A percentile compares a stretch with the other conserved stretches of the same genome.
Conservation (phyloP, 1,140 invertebrate species). For the Drosophila aff. region DNA sequence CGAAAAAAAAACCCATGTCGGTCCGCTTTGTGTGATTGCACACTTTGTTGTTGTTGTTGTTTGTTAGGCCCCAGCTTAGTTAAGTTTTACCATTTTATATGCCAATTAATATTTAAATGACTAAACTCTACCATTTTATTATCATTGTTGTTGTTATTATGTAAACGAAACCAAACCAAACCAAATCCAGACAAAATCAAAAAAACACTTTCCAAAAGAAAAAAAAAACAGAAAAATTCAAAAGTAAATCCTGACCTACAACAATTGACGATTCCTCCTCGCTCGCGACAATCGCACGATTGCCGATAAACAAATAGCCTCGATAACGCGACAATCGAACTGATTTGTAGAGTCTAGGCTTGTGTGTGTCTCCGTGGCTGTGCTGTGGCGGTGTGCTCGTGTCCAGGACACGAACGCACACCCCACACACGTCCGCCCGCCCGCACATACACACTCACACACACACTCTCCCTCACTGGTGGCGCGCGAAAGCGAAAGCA, state of each 20-base stretch:
- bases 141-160: slow-evolving; percentile 80
- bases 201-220: slow-evolving; percentile 17
- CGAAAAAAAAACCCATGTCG: neutral
- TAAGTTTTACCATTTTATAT: slow-evolving; percentile 57
- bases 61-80: slow-evolving; percentile 45
- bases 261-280: slow-evolving; percentile 31
- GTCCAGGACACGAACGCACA: slow-evolving; percentile 26
- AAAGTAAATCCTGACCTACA: slow-evolving; percentile 23
- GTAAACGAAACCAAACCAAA: slow-evolving; percentile 58
- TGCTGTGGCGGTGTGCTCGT: slow-evolving; percentile 30
- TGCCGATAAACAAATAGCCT: slow-evolving; percentile 30
- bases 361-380: slow-evolving; percentile 38
- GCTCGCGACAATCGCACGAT: slow-evolving; percentile 40
- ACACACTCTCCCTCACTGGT: slow-evolving; percentile 28
- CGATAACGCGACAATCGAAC: slow-evolving; percentile 38
- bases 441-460: slow-evolving; percentile 18
- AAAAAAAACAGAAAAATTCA: neutral
- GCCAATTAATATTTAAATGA: slow-evolving; percentile 74
- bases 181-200: slow-evolving; percentile 20
- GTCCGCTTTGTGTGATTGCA: slow-evolving; percentile 23
- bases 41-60: slow-evolving; percentile 19
- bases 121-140: slow-evolving; percentile 82
- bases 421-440: slow-evolving; percentile 4
- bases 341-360: slow-evolving; percentile 38
- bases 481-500: slow-evolving; percentile 34